phyloP scores from a whole-genome alignment of 2,797 vertebrate species.

The Tachyglossus aculeatus region DNA sequence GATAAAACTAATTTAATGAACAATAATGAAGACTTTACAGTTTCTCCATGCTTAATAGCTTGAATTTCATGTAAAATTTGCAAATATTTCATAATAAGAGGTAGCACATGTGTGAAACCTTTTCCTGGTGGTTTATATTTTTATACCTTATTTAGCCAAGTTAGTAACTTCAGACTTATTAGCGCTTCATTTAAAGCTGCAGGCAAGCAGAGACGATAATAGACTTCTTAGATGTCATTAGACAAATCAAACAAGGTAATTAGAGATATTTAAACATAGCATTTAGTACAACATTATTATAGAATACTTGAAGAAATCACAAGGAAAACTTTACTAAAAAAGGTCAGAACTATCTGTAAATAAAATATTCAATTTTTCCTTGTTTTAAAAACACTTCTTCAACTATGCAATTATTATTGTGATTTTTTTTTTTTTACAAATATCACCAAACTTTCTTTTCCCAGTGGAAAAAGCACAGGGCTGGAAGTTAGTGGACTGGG shows the following conservation, averaged over 20 bases:
- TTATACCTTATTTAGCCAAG: background rate
- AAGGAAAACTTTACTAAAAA: background rate
- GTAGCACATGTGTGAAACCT: background rate
- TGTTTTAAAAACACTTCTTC: too few species aligned
- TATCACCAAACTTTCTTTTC: too few species aligned
- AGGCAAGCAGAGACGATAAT: background rate
- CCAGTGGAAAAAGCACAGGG: too few species aligned
- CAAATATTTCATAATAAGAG: slow-evolving; percentile 15
- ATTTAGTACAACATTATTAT: background rate
- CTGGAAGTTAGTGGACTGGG: too few species aligned
- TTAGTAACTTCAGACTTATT: background rate
- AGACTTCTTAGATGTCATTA: background rate
- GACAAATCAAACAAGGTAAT: slow-evolving; percentile 16
- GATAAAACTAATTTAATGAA: slow-evolving; percentile 46
- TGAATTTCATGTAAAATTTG: slow-evolving; percentile 33
- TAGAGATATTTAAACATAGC: background rate
- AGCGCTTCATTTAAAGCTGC: background rate
- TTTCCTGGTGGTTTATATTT: background rate
- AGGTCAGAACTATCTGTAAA: background rate
- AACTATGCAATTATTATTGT: too few species aligned
- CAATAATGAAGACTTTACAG: slow-evolving; percentile 42
- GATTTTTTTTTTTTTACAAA: too few species aligned
- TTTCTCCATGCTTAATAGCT: slow-evolving; percentile 23
- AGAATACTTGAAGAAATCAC: background rate
- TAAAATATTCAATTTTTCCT: background rate